Evolutionary conservation across 2,888 invertebrate species (phyloP).

Genomic region (Leptopilina drosophilae): DNA sequence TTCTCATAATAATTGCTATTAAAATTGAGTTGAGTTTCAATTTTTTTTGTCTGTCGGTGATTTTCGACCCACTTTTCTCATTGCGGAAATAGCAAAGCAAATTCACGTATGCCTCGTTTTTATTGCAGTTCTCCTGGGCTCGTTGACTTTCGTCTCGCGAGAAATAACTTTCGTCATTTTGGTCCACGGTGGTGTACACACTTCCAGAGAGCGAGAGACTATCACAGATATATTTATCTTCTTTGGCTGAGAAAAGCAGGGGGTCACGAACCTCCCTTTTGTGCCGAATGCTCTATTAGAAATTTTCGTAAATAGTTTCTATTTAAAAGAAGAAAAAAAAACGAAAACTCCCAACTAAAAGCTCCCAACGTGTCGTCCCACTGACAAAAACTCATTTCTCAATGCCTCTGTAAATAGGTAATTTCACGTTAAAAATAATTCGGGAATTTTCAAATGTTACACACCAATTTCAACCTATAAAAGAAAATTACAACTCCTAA

Average conservation of each 20-base stretch:
- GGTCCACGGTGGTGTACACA: conserved; percentile 29
- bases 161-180: conserved; percentile 60
- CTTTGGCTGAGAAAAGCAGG: conserved; percentile 45
- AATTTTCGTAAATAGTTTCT: conserved; percentile 21
- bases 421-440: too few species aligned
- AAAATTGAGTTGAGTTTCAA: not conserved
- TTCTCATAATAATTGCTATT: too few species aligned
- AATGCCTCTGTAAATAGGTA: too few species aligned
- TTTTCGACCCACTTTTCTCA: conserved; percentile 61
- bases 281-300: conserved; percentile 12
- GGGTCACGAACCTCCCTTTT: conserved; percentile 53
- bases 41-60: not conserved
- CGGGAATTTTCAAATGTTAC: too few species aligned
- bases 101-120: conserved; percentile 55
- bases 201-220: conserved; percentile 46
- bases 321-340: not conserved
- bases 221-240: conserved; percentile 55
- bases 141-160: conserved; percentile 52
- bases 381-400: too few species aligned
- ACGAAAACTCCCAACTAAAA: not conserved
- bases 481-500: too few species aligned
- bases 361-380: not conserved
- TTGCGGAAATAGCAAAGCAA: conserved; percentile 65
- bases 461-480: too few species aligned
- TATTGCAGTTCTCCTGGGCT: conserved; percentile 55